Base-by-base conservation (phyloP, 2,113 vertebrate species). In the Tetraodon nigroviridis region DNA sequence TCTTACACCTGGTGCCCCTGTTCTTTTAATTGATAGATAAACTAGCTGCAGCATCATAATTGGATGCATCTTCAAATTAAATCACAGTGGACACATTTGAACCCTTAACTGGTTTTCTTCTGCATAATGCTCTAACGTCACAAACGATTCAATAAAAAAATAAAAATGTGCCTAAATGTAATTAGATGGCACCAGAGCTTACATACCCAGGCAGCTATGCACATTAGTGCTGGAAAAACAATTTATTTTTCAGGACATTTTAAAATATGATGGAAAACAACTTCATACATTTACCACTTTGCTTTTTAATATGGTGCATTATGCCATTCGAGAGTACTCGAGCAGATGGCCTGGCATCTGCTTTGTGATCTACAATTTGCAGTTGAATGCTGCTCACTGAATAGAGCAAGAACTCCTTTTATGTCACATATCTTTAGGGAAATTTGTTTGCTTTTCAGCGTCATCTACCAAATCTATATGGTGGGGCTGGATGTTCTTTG, bases 321-420 rank as follows among this genome's bases (percentile, higher is more conserved):
- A 76, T 63, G 58, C 67, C 69, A 74, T 66, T 71, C 75, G 73
- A 70, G 84, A 90, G 82, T 74, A 82, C 76, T 90, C 84, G 68
- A 86, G 81, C 89, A 90, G 87, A 90, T 89, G 85, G 76, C 58
- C 61, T 78, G 74, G 75, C 82, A 84, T 90, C 84, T 85, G 82
- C 65, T 85, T 86, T 88, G 78, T 87, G 80, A 87, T 85, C 73
- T 71, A 78, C 58, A 54, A 79, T 86, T 87, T 86, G 83, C 70
- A 83, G 79, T 85, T 80, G 71, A 88, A 84, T 85, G 74, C 71
- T 64, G 64, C 71, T 78, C 50, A 73, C 78, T 78, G 81, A 77
- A 73, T 51, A 81, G 77, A 84, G 73, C 51, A 32, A 73, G 69
- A 71, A 74, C 68, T 82, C 68, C 64, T 76, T 84, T 80, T 62